Conservation (phyloP, 2,888 invertebrate genomes). For the Phlogophora meticulosa region DNA sequence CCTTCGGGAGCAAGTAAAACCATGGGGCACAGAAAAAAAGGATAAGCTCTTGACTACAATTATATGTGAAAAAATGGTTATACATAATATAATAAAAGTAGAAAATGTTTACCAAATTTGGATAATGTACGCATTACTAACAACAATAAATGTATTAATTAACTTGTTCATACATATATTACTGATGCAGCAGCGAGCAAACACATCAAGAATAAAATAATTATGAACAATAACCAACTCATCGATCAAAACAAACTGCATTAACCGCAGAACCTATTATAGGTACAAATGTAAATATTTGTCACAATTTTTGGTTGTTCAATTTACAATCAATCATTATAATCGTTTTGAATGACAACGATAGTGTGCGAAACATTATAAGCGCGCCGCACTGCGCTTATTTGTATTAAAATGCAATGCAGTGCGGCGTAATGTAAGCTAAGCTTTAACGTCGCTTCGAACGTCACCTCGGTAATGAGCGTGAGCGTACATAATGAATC, state of each 20-base stretch:
- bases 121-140: neutral
- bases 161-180: neutral
- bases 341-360: conserved; percentile 36
- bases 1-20: too few species aligned
- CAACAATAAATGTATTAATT: conserved; percentile 10
- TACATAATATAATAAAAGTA: neutral
- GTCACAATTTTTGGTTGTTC: conserved; percentile 30
- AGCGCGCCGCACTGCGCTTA: neutral
- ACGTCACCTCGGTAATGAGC: conserved; percentile 69
- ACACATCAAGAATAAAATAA: neutral
- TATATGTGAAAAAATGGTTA: too few species aligned
- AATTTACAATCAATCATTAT: conserved; percentile 61
- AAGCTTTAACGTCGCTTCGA: conserved; percentile 43
- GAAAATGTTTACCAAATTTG: neutral
- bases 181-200: conserved; percentile 4
- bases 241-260: conserved; percentile 37
- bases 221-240: conserved; percentile 19
- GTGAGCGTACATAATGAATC: conserved; percentile 75
- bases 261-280: conserved; percentile 30
- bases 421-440: neutral
- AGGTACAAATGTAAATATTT: conserved; percentile 35
- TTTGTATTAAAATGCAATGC: neutral
- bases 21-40: too few species aligned
- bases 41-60: too few species aligned
- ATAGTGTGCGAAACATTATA: conserved; percentile 9